A percentile compares a stretch with the other conserved stretches of the same genome.
Evolutionary conservation across 2,888 invertebrate genomes (phyloP).

Genomic region (Cryptophagus acutangulus): DNA sequence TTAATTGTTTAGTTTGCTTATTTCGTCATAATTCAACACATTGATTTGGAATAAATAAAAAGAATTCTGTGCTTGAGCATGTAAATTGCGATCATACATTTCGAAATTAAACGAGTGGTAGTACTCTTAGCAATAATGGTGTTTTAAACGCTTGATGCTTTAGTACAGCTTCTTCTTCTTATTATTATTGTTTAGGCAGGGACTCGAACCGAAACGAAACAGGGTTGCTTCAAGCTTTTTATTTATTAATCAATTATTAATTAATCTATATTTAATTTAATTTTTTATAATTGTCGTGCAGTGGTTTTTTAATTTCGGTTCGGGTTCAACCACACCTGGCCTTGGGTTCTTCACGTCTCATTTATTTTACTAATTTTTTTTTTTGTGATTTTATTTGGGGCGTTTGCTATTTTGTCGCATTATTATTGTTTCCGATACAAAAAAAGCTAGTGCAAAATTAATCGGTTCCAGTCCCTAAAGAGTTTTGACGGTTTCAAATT

Average conservation of each 20-base stretch:
- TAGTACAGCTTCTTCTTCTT: conserved; percentile 43
- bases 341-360: conserved; percentile 37
- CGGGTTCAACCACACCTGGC: conserved; percentile 46
- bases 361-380: conserved; percentile 11
- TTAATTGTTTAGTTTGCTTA: neutral
- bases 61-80: conserved; percentile 42
- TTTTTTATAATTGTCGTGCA: conserved; percentile 5
- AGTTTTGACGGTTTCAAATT: conserved; percentile 26
- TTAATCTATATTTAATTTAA: conserved; percentile 1
- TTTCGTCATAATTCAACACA: conserved; percentile 1
- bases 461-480: conserved; percentile 47
- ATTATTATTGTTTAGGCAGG: conserved; percentile 46
- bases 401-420: neutral
- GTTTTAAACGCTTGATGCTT: conserved; percentile 43
- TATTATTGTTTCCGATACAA: neutral
- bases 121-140: conserved; percentile 30
- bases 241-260: neutral
- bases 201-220: conserved; percentile 47
- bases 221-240: neutral
- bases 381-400: neutral
- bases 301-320: conserved; percentile 42
- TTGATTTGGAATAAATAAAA: conserved; percentile 10
- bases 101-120: conserved; percentile 29
- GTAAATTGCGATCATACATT: conserved; percentile 26
- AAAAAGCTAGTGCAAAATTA: conserved; percentile 10